A percentile compares a stretch with the other conserved stretches of the same genome.
phyloP scores from a whole-genome alignment of 1,140 invertebrate genomes.

The Caenorhabditis remanei region DNA sequence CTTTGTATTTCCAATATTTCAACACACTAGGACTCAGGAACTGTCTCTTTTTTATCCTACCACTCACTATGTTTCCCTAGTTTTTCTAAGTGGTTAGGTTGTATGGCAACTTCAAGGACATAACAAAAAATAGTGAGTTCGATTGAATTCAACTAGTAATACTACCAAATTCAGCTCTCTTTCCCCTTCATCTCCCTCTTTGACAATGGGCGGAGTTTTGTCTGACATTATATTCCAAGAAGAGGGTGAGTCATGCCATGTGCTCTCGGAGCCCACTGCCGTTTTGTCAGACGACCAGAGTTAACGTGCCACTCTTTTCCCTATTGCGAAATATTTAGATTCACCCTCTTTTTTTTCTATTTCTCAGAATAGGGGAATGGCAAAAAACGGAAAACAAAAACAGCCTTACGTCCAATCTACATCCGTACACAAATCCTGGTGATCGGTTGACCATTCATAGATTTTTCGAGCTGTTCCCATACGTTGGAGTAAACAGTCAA shows the following conservation, averaged over 20 bases:
- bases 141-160: not conserved
- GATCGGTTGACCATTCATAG: conserved; percentile 36
- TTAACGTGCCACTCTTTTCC: no score
- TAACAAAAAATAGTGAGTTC: not conserved
- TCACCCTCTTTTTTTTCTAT: not conserved
- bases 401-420: conserved; percentile 56
- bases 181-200: not conserved
- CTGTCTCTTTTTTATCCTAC: not conserved
- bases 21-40: not conserved
- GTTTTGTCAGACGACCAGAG: conserved; percentile 21
- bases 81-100: conserved; percentile 10
- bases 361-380: not conserved
- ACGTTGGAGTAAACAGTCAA: conserved; percentile 53
- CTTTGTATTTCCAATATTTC: no score
- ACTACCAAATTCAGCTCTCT: conserved; percentile 36
- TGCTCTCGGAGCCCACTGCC: conserved; percentile 7
- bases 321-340: conserved; percentile 37
- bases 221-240: conserved; percentile 22
- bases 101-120: conserved; percentile 40
- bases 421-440: conserved; percentile 18
- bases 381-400: not conserved
- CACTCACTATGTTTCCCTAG: not conserved
- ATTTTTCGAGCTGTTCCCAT: conserved; percentile 25
- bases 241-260: conserved; percentile 20
- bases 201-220: conserved; percentile 52